phyloP scores from a whole-genome alignment of 2,113 vertebrate species.

The Python bivittatus region DNA sequence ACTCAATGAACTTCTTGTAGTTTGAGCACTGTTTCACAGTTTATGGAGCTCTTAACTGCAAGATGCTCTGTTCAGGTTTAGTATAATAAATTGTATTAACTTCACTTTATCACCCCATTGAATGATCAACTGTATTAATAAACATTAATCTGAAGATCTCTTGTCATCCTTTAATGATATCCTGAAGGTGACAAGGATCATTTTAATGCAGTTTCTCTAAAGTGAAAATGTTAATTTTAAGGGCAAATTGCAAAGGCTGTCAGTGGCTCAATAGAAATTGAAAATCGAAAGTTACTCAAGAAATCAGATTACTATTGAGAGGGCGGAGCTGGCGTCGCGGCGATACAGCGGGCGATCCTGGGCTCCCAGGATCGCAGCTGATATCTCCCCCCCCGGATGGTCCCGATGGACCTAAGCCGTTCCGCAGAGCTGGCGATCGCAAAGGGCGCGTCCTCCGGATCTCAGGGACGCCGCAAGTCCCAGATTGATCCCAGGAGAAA shows the following conservation, averaged over 20 bases:
- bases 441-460: too few relatives aligned
- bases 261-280: neutral
- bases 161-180: neutral
- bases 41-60: neutral
- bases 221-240: conserved; percentile 8
- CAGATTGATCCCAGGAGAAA: too few relatives aligned
- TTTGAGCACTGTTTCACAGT: neutral
- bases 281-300: neutral
- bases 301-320: too few relatives aligned
- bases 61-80: neutral
- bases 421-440: too few relatives aligned
- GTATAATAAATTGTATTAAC: neutral
- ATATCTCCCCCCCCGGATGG: too few relatives aligned
- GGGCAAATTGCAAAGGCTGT: neutral
- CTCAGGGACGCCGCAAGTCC: too few relatives aligned
- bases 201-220: neutral
- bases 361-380: too few relatives aligned
- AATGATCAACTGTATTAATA: neutral
- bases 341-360: too few relatives aligned
- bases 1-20: neutral
- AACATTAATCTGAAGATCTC: neutral
- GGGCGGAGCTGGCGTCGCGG: too few relatives aligned
- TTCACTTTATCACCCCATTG: neutral
- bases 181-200: neutral
- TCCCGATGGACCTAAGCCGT: too few relatives aligned